Evolutionary conservation across 2,113 vertebrate genomes (phyloP).

Genomic region (Herpetotheres cachinnans): DNA sequence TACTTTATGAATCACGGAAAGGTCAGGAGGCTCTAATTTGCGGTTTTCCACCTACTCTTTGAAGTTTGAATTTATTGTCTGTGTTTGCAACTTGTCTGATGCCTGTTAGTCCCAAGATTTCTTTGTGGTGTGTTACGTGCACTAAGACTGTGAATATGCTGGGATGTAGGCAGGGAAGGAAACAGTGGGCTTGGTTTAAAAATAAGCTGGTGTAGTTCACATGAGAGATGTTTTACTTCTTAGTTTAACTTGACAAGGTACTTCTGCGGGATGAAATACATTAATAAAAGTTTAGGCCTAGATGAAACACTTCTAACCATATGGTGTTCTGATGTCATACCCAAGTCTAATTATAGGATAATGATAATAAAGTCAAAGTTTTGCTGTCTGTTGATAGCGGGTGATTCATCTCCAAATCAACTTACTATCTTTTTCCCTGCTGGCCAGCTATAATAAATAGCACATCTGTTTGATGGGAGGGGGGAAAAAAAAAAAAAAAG

Average conservation of each 20-base stretch:
- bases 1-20: conserved; percentile 18
- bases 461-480: neutral
- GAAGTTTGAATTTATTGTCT: neutral
- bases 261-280: neutral
- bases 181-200: conserved; percentile 1
- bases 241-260: neutral
- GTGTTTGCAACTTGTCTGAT: conserved; percentile 12
- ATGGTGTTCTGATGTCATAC: neutral
- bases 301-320: neutral
- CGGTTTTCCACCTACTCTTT: conserved; percentile 53
- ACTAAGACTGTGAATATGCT: neutral
- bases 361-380: neutral
- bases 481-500: neutral
- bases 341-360: neutral
- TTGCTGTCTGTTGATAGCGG: neutral
- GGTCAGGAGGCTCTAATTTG: conserved; percentile 35
- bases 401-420: neutral
- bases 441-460: neutral
- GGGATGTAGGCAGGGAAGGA: conserved; percentile 12
- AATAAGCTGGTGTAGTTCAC: neutral
- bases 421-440: neutral
- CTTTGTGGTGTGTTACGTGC: neutral
- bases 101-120: neutral
- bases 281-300: neutral
- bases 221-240: neutral